phyloP scores from a whole-genome alignment of 2,888 invertebrate species.

The Dicyrtomina minuta region DNA sequence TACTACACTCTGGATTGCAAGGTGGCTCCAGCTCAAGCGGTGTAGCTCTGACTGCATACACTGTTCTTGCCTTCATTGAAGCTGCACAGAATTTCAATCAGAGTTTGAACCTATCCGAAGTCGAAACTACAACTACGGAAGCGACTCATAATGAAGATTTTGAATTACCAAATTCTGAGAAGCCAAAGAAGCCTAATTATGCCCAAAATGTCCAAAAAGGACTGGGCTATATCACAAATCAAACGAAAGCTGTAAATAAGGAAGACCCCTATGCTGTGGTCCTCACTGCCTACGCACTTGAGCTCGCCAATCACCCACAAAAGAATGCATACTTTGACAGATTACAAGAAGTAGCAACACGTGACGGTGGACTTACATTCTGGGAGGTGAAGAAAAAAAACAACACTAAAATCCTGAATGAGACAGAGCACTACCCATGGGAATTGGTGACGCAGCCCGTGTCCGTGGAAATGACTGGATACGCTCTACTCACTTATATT shows the following conservation, averaged over 20 bases:
- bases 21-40: slow-evolving; percentile 59
- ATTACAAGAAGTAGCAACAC: slow-evolving; percentile 59
- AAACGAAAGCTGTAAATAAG: slow-evolving; percentile 55
- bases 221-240: background rate
- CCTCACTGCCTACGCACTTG: slow-evolving; percentile 73
- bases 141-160: too few species aligned
- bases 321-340: slow-evolving; percentile 67
- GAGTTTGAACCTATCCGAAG: too few species aligned
- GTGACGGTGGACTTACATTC: slow-evolving; percentile 67
- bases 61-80: slow-evolving; percentile 30
- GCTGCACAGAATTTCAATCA: slow-evolving; percentile 9
- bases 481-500: slow-evolving; percentile 73
- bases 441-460: slow-evolving; percentile 22
- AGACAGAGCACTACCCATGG: background rate
- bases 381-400: slow-evolving; percentile 65
- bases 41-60: slow-evolving; percentile 36
- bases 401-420: slow-evolving; percentile 42
- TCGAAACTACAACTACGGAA: too few species aligned
- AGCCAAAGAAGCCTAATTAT: too few species aligned
- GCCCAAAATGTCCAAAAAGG: too few species aligned
- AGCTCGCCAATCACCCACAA: slow-evolving; percentile 71
- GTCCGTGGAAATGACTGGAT: slow-evolving; percentile 78
- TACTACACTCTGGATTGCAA: slow-evolving; percentile 70
- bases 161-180: too few species aligned
- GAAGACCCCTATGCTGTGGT: slow-evolving; percentile 69